These are phyloP conservation scores for Octodonta nipae DNA, from an alignment of 2,888 invertebrate species.

Conservation along the genomic window DNA sequence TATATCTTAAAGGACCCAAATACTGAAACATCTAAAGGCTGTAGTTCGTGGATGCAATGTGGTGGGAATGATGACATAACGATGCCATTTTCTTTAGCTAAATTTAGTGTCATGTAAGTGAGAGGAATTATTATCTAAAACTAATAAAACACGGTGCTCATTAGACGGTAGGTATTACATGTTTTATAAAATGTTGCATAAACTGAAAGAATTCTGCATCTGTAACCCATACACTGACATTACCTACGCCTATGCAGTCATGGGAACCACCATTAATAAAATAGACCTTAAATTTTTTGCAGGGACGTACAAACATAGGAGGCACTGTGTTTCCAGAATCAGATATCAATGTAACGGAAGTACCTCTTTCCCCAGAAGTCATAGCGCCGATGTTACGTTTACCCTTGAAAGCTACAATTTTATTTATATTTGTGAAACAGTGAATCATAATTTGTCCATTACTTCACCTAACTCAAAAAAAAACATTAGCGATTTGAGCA, in stretches of 20 bases:
- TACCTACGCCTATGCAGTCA: conserved; percentile 4
- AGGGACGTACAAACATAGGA: conserved; percentile 4
- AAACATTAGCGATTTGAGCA: background rate
- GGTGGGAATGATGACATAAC: background rate
- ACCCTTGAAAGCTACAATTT: conserved; percentile 4
- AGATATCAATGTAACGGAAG: background rate
- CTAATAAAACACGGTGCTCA: background rate
- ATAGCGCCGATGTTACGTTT: conserved; percentile 1
- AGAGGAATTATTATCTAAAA: conserved; percentile 4
- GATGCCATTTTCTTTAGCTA: background rate
- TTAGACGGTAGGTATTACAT: conserved; percentile 4
- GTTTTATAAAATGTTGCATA: conserved; percentile 5
- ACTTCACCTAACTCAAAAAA: background rate
- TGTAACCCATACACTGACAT: conserved; percentile 6
- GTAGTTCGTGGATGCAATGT: conserved; percentile 1
- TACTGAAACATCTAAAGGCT: conserved; percentile 1
- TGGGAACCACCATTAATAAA: conserved; percentile 2
- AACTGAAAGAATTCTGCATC: conserved; percentile 6
- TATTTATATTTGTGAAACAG: conserved; percentile 2
- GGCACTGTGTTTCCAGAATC: conserved; percentile 5
- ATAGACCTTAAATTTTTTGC: conserved; percentile 3
- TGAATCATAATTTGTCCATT: background rate
- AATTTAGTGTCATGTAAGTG: conserved; percentile 6
- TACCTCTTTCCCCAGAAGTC: background rate
- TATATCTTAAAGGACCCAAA: conserved; percentile 3